Conservation (phyloP, 2,888 invertebrate genomes). For the Meiosimyza decipiens region DNA sequence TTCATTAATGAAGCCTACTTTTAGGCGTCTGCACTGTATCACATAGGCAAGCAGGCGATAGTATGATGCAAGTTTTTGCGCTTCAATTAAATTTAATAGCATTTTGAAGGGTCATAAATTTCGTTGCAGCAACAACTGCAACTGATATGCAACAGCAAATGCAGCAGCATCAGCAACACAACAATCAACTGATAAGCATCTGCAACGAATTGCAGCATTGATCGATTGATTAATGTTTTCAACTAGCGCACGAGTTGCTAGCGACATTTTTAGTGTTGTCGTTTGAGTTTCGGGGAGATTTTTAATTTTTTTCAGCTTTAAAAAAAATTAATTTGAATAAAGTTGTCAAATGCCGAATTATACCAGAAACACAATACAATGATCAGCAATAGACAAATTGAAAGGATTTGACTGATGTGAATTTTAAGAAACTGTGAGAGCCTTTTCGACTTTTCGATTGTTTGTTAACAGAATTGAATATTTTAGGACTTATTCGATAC, state of each 20-base stretch:
- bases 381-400: too few species aligned
- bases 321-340: too few species aligned
- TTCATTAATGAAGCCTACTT: slow-evolving; percentile 29
- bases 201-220: slow-evolving; percentile 34
- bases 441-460: too few species aligned
- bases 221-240: slow-evolving; percentile 37
- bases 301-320: too few species aligned
- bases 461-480: too few species aligned
- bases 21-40: slow-evolving; percentile 3
- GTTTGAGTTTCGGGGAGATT: too few species aligned
- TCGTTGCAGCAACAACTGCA: slow-evolving; percentile 36
- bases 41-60: not conserved
- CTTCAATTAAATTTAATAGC: slow-evolving; percentile 63
- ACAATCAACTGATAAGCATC: slow-evolving; percentile 24
- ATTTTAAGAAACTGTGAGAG: too few species aligned
- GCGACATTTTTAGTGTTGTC: not conserved
- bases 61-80: slow-evolving; percentile 46
- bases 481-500: too few species aligned
- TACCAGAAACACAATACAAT: too few species aligned
- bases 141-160: slow-evolving; percentile 26
- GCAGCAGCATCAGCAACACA: slow-evolving; percentile 7
- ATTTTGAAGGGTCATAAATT: slow-evolving; percentile 62
- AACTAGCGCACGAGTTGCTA: slow-evolving; percentile 5
- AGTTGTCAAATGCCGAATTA: too few species aligned
- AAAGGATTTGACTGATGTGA: too few species aligned